Evolutionary conservation across 2,113 vertebrate genomes (phyloP).

Genomic region (Gymnocephalus cernua): DNA sequence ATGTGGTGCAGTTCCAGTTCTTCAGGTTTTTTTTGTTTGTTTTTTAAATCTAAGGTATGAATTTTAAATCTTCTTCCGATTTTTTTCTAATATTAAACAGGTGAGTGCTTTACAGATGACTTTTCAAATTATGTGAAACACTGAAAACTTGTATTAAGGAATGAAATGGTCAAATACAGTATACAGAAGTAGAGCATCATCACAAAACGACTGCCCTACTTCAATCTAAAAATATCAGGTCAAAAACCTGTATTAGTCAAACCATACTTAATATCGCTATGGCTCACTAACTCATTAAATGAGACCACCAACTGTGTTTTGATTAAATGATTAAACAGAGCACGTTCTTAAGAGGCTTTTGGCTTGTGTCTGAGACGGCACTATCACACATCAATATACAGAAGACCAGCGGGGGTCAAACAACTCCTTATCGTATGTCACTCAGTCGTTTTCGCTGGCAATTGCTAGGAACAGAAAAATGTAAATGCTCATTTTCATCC

Average conservation of each 20-base stretch:
- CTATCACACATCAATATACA: conserved; percentile 60
- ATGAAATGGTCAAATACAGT: not conserved
- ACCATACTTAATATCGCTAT: conserved; percentile 53
- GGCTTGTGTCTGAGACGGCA: conserved; percentile 50
- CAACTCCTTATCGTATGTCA: conserved; percentile 71
- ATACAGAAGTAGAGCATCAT: not conserved
- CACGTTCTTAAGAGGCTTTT: conserved; percentile 63
- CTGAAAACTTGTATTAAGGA: not conserved
- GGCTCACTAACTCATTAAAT: conserved; percentile 70
- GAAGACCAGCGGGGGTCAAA: conserved; percentile 69
- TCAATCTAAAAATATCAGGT: conserved; percentile 42
- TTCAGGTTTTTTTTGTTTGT: not conserved
- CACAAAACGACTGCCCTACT: conserved; percentile 4
- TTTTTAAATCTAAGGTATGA: not conserved
- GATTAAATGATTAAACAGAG: conserved; percentile 73
- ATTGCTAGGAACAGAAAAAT: conserved; percentile 52
- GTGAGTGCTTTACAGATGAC: not conserved
- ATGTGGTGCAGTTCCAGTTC: not conserved
- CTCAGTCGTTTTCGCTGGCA: conserved; percentile 59
- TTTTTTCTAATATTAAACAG: not conserved
- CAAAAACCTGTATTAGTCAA: conserved; percentile 59
- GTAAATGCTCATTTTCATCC: conserved; percentile 54
- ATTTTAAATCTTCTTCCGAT: not conserved
- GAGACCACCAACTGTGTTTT: conserved; percentile 66
- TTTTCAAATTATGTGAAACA: not conserved